Evolutionary conservation across 2,113 vertebrate genomes (phyloP), one percentile per base, ranked within the genome.

Genomic region (Paratilapia polleni): DNA sequence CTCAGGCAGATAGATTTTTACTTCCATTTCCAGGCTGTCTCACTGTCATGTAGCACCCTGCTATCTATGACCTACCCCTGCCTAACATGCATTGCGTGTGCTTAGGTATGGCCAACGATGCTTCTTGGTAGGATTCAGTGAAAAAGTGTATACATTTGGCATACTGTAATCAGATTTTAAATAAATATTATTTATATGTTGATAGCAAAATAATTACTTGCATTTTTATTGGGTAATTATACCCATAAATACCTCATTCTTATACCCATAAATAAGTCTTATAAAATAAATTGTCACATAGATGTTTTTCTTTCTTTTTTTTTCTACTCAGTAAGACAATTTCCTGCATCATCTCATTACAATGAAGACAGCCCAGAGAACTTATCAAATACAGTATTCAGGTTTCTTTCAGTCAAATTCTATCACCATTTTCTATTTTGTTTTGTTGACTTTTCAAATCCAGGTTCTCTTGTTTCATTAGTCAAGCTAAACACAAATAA

Each of bases 1-100:
- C 89, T 80, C 75, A n/a, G 90, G 90, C 81, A 87, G 70, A 85
- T 81, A 58, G 80, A 82, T 90, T 90, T 89, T 84, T 73, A 82
- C 83, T 76, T 76, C 70, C 66, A 84, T 82, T 88, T 75, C 85
- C 12, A 20, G 66, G 66, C 59, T 77, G 62, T 84, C 80, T 89
- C 22, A 3, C 56, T 90, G 82, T 87, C 90, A 78, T 89, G 85
- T 82, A 24, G 38, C 60, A 38, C 28, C 54, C 63, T 73, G 52
- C 77, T 78, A 10, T 85, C 47, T 26, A 81, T 83, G 81, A 70
- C 83, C 87, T 36, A 14, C 26, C 26, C 28, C 6, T 52, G 26
- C n/a, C 34, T 11, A 11, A 43, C 58, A 78, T n/a, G 7, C 41
- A 75, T 66, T 61, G 49, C 52, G 52, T 57, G 36, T 22, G 43